A percentile compares a stretch with the other conserved stretches of the same genome.
phyloP scores from a whole-genome alignment of 2,113 vertebrate species.

The Pandion haliaetus region DNA sequence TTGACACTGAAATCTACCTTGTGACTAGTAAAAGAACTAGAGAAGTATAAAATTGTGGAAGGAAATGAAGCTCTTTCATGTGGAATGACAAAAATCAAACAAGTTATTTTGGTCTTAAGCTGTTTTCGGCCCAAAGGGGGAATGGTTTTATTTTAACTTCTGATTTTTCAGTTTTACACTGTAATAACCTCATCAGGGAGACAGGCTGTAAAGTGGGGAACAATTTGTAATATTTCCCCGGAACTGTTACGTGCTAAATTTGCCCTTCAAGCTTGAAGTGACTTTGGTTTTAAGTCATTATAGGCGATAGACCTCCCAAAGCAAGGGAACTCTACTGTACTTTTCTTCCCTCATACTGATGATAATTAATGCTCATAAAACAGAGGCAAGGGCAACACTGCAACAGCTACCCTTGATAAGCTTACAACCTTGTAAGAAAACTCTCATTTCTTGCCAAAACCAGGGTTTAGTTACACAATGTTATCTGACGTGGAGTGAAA shows the following conservation, averaged over 20 bases:
- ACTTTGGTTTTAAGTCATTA: conserved; percentile 46
- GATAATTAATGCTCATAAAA: conserved; percentile 30
- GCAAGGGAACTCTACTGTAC: neutral
- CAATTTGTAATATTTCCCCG: conserved; percentile 35
- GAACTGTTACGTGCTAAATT: conserved; percentile 28
- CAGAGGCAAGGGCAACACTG: conserved; percentile 1
- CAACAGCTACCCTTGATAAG: neutral
- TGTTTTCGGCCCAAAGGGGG: conserved; percentile 18
- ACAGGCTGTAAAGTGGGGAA: neutral
- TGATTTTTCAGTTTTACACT: conserved; percentile 50
- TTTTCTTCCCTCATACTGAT: neutral
- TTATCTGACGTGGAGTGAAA: neutral
- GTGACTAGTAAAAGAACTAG: neutral
- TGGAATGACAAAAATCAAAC: neutral
- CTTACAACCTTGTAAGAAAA: neutral
- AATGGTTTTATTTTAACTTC: conserved; percentile 46
- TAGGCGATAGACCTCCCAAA: conserved; percentile 17
- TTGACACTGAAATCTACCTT: conserved; percentile 7
- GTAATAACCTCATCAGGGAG: conserved; percentile 57
- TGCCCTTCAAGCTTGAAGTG: conserved; percentile 57
- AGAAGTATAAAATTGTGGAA: neutral
- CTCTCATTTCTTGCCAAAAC: neutral
- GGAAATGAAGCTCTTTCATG: neutral
- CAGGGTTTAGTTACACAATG: neutral
- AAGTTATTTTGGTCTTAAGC: conserved; percentile 11